Evolutionary conservation across 1,140 invertebrate species (phyloP).

Genomic region (Aplysia californica): DNA sequence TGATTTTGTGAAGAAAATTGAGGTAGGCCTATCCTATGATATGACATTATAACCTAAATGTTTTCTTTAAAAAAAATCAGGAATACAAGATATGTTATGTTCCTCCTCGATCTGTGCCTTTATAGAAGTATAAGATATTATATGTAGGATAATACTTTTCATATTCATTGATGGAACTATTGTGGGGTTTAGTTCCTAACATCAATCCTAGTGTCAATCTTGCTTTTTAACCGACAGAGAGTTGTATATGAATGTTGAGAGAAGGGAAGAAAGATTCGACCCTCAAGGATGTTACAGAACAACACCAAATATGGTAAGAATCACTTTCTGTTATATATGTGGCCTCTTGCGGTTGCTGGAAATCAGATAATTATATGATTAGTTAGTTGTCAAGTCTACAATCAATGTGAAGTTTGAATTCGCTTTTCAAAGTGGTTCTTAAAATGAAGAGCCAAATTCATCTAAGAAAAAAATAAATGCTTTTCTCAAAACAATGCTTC

Average conservation of each 20-base stretch:
- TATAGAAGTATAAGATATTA: not conserved
- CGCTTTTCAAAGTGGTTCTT: too few species aligned
- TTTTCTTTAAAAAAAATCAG: not conserved
- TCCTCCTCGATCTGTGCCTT: not conserved
- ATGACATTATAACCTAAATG: too few species aligned
- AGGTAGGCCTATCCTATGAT: too few species aligned
- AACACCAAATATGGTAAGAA: conserved; percentile 29
- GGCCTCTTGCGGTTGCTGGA: not conserved
- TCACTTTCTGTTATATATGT: not conserved
- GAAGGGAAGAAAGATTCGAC: conserved; percentile 21
- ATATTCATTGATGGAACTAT: not conserved
- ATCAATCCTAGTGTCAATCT: not conserved
- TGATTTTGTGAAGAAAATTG: too few species aligned
- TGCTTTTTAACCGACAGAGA: conserved; percentile 13
- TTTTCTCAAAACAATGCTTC: too few species aligned
- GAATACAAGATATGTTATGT: not conserved
- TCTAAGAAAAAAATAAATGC: too few species aligned
- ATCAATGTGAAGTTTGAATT: too few species aligned
- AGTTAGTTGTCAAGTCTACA: too few species aligned
- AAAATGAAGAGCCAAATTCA: too few species aligned
- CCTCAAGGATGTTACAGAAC: conserved; percentile 19
- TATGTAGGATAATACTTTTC: not conserved
- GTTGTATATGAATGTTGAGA: conserved; percentile 28
- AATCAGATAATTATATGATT: too few species aligned
- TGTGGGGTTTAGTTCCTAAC: not conserved